Percentiles rank a stretch among this genome's conserved stretches.
phyloP scores from a whole-genome alignment of 1,140 invertebrate species.

The Drosophila orosa region DNA sequence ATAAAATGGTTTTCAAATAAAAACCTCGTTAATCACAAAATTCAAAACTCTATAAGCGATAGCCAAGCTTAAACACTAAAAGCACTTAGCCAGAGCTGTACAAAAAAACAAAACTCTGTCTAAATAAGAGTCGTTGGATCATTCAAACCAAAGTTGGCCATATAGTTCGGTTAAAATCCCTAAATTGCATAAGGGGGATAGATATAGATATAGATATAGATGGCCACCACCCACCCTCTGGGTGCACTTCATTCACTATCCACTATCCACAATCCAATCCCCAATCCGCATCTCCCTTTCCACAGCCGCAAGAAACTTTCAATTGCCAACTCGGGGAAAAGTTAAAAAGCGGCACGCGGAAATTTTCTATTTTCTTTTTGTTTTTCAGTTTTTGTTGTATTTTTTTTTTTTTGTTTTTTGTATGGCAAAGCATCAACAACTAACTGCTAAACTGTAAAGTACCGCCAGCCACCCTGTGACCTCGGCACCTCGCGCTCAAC shows the following conservation, averaged over 20 bases:
- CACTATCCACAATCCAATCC: constrained; percentile 11
- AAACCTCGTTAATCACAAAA: constrained; percentile 7
- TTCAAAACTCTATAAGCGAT: not conserved
- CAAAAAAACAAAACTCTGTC: constrained; percentile 17
- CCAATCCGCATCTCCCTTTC: constrained; percentile 18
- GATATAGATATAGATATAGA: constrained; percentile 8
- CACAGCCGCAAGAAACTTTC: constrained; percentile 47
- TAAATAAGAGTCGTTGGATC: constrained; percentile 35
- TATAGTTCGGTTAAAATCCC: constrained; percentile 42
- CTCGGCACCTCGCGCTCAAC: constrained; percentile 32
- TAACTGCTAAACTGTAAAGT: constrained; percentile 60
- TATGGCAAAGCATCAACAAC: constrained; percentile 30
- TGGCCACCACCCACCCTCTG: not conserved
- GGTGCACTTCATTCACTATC: not conserved
- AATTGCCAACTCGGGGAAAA: constrained; percentile 55
- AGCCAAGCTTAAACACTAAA: constrained; percentile 8
- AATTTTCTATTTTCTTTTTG: constrained; percentile 48
- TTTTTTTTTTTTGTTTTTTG: constrained; percentile 7
- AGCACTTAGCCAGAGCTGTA: not conserved
- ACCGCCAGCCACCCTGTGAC: constrained; percentile 40
- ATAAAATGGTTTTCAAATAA: not conserved
- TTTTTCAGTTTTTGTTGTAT: constrained; percentile 28
- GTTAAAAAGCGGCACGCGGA: constrained; percentile 58
- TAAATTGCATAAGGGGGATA: constrained; percentile 33
- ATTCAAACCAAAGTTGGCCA: constrained; percentile 45